Percentiles rank a stretch among this genome's conserved stretches.
These are phyloP conservation scores for Hassar affinis DNA, from an alignment of 2,113 vertebrate genomes.

Conservation along the genomic window DNA sequence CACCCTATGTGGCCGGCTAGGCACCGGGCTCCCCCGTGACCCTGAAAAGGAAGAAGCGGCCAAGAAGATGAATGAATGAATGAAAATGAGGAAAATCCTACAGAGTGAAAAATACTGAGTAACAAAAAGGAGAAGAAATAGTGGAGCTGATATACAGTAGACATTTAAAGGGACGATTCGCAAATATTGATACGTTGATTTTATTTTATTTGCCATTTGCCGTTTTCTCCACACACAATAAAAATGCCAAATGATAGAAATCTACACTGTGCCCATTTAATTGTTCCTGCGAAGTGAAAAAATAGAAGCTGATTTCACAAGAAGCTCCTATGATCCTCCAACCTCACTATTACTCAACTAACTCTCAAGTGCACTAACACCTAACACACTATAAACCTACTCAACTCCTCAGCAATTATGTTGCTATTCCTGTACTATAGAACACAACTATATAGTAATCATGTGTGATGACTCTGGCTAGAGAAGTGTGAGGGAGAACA, in stretches of 20 bases:
- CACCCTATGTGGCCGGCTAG: too few species aligned
- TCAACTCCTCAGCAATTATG: conserved; percentile 15
- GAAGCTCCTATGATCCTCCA: not conserved
- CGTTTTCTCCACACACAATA: not conserved
- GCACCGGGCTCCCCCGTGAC: too few species aligned
- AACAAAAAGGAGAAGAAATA: not conserved
- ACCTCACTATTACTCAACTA: not conserved
- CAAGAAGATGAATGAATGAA: too few species aligned
- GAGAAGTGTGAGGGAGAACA: not conserved
- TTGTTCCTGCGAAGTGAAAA: not conserved
- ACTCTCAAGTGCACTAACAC: not conserved
- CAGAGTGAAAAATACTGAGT: not conserved
- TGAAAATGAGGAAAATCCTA: not conserved
- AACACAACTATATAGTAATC: not conserved
- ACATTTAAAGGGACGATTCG: not conserved
- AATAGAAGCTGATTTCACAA: not conserved
- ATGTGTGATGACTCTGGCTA: not conserved
- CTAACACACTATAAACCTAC: not conserved
- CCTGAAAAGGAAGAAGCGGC: too few species aligned
- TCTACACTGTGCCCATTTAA: not conserved
- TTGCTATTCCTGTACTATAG: not conserved
- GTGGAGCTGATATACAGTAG: not conserved
- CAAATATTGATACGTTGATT: not conserved
- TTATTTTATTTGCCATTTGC: not conserved
- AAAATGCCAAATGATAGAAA: not conserved